Base-by-base conservation (phyloP, 1,140 invertebrate species). In the Drosophila pseudoananassae region DNA sequence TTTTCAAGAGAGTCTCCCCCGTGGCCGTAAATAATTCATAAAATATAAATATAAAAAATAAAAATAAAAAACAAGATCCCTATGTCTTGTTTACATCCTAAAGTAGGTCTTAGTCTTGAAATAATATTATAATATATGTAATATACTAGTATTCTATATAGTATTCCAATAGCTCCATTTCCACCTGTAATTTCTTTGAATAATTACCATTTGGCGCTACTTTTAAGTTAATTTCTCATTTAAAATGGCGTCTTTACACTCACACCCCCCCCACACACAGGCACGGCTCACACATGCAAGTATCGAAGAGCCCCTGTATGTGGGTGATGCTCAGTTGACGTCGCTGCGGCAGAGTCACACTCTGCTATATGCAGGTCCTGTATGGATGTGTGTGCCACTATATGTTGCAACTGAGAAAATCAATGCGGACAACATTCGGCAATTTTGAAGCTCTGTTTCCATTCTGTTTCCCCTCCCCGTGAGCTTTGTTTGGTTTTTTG, bases 371-470 rank as follows among this genome's bases (percentile, higher is more conserved):
- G 43, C 15, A 27, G 29, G 43, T 7, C 20, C 49, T 23, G 23
- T n/a, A 7, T 63, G 12, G 6, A n/a, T 51, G 17, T 49, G 31
- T 29, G 38, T 43, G 15, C 40, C 5, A 43, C 40, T 43, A 15
- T 43, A 43, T 43, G 40, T 43, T 43, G 40, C 40, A 43, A 17
- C 40, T 5, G 40, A 17, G 50, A 59, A 71, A 71, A 71, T 71
- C 68, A 71, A 71, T 71, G 68, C 68, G 38, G 65, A 71, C 65
- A 58, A 46, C 46, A 52, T 71, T 71, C 59, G 65, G 66, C 68
- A 71, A 70, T 69, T 69, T 36, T 17, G n/a, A 15, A 43, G 15
- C 40, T 17, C 5, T 17, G 40, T 17, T 43, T 17, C 40, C 68
- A 61, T 47, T 63, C 40, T 43, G 31, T 43, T 27, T 63, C 27